Percentiles rank a stretch among this genome's conserved stretches.
Conservation (phyloP, 2,888 invertebrate species). For the Caenorhabditis auriculariae region DNA sequence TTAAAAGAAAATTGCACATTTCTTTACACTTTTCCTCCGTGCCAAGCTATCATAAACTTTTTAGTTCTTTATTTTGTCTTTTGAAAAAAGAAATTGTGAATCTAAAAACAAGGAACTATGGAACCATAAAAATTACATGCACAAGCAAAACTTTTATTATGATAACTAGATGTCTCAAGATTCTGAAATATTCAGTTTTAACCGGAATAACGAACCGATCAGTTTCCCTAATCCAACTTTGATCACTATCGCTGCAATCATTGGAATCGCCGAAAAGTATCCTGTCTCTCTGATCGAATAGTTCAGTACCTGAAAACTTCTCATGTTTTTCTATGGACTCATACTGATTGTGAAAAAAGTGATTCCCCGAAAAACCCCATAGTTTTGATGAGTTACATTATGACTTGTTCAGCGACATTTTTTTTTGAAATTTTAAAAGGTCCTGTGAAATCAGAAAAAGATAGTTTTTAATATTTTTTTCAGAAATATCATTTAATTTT, state of each 20-base stretch:
- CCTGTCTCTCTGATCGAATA: slow-evolving; percentile 37
- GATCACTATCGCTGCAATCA: slow-evolving; percentile 32
- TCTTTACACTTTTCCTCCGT: too few species aligned
- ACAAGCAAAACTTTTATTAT: slow-evolving; percentile 11
- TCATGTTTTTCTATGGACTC: background rate
- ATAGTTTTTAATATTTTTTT: background rate
- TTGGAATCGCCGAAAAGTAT: slow-evolving; percentile 40
- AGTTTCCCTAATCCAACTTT: slow-evolving; percentile 32
- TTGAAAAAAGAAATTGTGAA: too few species aligned
- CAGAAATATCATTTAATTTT: background rate
- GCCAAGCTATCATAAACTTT: too few species aligned
- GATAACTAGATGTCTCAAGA: slow-evolving; percentile 9
- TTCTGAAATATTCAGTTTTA: too few species aligned
- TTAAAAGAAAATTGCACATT: too few species aligned
- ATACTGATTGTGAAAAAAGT: background rate
- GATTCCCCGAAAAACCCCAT: too few species aligned
- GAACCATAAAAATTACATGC: slow-evolving; percentile 2
- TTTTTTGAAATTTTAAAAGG: background rate
- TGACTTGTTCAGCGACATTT: too few species aligned
- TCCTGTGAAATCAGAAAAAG: background rate
- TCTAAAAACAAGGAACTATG: background rate
- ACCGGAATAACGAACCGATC: slow-evolving; percentile 15
- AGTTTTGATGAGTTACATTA: too few species aligned
- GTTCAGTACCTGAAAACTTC: slow-evolving; percentile 29
- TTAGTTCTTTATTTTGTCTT: too few species aligned